Evolutionary conservation across 1,140 invertebrate genomes (phyloP).

Genomic region (Drosophila pallidifrons): DNA sequence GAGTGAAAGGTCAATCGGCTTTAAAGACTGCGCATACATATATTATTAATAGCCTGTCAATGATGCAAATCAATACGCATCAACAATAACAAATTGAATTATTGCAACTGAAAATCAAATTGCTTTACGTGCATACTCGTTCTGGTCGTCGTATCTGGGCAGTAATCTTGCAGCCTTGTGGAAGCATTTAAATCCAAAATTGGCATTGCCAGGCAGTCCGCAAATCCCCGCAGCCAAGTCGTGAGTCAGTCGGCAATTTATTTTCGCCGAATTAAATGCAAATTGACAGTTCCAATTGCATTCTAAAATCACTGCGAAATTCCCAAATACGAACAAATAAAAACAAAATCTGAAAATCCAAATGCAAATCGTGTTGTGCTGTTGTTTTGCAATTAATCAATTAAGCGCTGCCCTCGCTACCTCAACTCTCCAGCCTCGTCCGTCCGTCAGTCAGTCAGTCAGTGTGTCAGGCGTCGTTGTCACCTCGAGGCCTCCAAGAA

Average conservation of each 20-base stretch:
- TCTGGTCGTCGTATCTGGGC: slow-evolving; percentile 39
- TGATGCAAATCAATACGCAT: slow-evolving; percentile 53
- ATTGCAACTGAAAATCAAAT: slow-evolving; percentile 32
- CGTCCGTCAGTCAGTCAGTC: slow-evolving; percentile 29
- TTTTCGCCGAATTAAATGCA: slow-evolving; percentile 82
- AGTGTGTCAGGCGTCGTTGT: slow-evolving; percentile 59
- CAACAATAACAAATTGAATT: slow-evolving; percentile 41
- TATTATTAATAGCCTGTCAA: slow-evolving; percentile 62
- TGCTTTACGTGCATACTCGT: slow-evolving; percentile 32
- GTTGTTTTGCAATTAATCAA: slow-evolving; percentile 83
- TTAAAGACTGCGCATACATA: slow-evolving; percentile 1
- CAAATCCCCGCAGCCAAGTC: slow-evolving; percentile 58
- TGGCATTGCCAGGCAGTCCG: slow-evolving; percentile 34
- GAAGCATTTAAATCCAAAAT: slow-evolving; percentile 62
- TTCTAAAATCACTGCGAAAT: slow-evolving; percentile 51
- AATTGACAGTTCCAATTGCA: slow-evolving; percentile 82
- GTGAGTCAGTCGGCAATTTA: slow-evolving; percentile 80
- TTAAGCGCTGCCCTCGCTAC: slow-evolving; percentile 62
- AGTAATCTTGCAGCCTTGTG: slow-evolving; percentile 64
- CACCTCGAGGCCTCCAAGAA: slow-evolving; percentile 72
- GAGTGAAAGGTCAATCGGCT: slow-evolving; percentile 37
- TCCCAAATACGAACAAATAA: slow-evolving; percentile 6
- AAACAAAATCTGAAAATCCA: slow-evolving; percentile 52
- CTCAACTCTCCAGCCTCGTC: slow-evolving; percentile 28
- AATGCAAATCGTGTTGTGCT: slow-evolving; percentile 79